Evolutionary conservation across 2,797 vertebrate species (phyloP).

Genomic region (Phrynocephalus vlangalii): DNA sequence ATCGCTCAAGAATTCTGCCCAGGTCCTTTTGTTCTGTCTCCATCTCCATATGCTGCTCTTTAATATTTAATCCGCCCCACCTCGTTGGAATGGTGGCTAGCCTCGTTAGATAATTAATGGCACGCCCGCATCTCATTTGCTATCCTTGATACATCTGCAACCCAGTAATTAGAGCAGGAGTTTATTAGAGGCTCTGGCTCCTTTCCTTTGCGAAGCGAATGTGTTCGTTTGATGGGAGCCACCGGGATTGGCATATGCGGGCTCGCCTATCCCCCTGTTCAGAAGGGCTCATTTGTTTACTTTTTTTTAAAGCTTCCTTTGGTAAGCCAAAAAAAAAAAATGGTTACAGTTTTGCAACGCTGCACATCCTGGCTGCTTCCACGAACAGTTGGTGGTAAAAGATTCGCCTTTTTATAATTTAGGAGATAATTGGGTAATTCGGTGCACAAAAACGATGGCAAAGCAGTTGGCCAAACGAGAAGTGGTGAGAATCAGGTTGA

Average conservation of each 20-base stretch:
- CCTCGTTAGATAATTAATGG: conserved; percentile 90
- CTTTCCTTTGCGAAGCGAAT: conserved; percentile 80
- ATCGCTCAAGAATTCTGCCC: conserved; percentile 41
- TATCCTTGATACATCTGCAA: conserved; percentile 86
- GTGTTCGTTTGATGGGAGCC: conserved; percentile 81
- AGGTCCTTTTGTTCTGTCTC: conserved; percentile 79
- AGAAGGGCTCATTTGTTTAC: conserved; percentile 80
- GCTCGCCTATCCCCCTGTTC: conserved; percentile 75
- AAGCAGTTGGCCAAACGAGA: conserved; percentile 68
- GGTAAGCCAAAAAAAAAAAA: neutral
- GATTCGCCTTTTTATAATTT: conserved; percentile 83
- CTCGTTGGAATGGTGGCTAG: conserved; percentile 84
- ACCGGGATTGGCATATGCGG: conserved; percentile 76
- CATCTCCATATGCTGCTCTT: conserved; percentile 84
- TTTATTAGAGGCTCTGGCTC: conserved; percentile 84
- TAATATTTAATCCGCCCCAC: conserved; percentile 91
- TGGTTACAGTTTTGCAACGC: conserved; percentile 78
- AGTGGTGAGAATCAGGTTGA: conserved; percentile 47
- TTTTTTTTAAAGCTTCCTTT: conserved; percentile 16
- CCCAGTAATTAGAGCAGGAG: conserved; percentile 85
- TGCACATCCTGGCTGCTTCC: conserved; percentile 72
- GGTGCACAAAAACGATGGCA: conserved; percentile 64
- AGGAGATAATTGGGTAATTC: conserved; percentile 83
- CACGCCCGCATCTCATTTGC: conserved; percentile 81
- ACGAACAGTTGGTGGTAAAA: conserved; percentile 80